Evolutionary conservation across 1,140 invertebrate species (phyloP).

Genomic region (Gonatopus flavifemur): DNA sequence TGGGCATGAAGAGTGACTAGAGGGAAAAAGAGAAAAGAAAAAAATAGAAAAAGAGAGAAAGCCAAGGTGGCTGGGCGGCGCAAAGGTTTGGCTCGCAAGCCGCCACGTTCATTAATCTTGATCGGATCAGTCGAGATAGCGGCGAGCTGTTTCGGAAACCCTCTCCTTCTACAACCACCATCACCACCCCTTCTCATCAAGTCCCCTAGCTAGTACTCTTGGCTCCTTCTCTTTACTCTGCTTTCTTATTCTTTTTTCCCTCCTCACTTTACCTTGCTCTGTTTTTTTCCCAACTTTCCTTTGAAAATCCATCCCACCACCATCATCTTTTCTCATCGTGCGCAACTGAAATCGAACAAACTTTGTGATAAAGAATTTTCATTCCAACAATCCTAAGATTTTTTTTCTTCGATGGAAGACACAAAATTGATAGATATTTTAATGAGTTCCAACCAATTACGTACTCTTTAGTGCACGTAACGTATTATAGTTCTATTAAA

Average conservation of each 20-base stretch:
- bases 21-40: conserved; percentile 12
- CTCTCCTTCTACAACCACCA: no score
- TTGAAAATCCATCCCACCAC: no score
- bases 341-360: no score
- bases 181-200: conserved; percentile 38
- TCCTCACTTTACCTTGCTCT: conserved; percentile 1
- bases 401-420: no score
- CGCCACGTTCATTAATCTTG: conserved; percentile 56
- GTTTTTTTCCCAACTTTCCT: no score
- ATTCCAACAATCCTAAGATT: no score
- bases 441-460: no score
- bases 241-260: conserved; percentile 15
- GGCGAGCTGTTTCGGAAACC: conserved; percentile 57
- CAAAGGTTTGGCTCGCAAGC: conserved; percentile 50
- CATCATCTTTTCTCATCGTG: no score
- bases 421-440: no score
- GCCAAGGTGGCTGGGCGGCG: conserved; percentile 39
- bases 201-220: conserved; percentile 38
- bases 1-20: conserved; percentile 18
- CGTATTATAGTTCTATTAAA: no score
- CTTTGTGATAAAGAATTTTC: no score
- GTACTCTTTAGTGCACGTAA: no score
- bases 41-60: conserved; percentile 11
- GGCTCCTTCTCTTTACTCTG: conserved; percentile 24
- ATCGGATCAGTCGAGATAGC: conserved; percentile 57